A percentile compares a stretch with the other conserved stretches of the same genome.
Evolutionary conservation across 2,888 invertebrate species (phyloP).

Genomic region (Eilema caniola): DNA sequence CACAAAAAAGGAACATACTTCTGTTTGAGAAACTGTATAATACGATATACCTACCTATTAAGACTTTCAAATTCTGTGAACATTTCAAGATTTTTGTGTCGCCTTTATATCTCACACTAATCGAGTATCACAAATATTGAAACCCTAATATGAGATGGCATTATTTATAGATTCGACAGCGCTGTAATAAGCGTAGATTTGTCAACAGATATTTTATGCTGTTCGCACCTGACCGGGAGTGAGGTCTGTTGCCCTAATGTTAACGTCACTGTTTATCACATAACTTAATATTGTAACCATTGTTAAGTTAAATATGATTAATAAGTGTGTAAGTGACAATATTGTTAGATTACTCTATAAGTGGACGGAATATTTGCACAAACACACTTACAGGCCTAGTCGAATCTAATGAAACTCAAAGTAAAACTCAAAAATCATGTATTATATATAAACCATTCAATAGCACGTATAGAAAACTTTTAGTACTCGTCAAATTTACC

Average conservation of each 20-base stretch:
- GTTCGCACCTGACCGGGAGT: constrained; percentile 33
- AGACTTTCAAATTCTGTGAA: background rate
- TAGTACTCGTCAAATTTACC: too few relatives aligned
- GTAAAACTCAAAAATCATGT: too few relatives aligned
- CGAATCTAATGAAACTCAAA: too few relatives aligned
- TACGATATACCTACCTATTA: too few relatives aligned
- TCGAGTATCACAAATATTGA: background rate
- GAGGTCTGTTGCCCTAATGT: constrained; percentile 18
- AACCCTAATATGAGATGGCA: constrained; percentile 31
- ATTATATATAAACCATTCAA: too few relatives aligned
- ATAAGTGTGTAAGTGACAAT: background rate
- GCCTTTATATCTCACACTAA: background rate
- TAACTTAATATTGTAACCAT: background rate
- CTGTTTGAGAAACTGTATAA: too few relatives aligned
- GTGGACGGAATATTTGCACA: too few relatives aligned
- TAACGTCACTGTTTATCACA: constrained; percentile 12
- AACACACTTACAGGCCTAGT: background rate
- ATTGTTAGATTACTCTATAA: too few relatives aligned
- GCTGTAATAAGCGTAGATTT: constrained; percentile 40
- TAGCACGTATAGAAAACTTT: too few relatives aligned
- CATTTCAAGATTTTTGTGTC: background rate
- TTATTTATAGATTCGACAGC: constrained; percentile 41
- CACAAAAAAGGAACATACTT: too few relatives aligned
- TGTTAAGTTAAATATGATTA: constrained; percentile 1
- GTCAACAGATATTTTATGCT: constrained; percentile 33